phyloP scores from a whole-genome alignment of 2,113 vertebrate genomes.

The Haliaeetus leucogaster region DNA sequence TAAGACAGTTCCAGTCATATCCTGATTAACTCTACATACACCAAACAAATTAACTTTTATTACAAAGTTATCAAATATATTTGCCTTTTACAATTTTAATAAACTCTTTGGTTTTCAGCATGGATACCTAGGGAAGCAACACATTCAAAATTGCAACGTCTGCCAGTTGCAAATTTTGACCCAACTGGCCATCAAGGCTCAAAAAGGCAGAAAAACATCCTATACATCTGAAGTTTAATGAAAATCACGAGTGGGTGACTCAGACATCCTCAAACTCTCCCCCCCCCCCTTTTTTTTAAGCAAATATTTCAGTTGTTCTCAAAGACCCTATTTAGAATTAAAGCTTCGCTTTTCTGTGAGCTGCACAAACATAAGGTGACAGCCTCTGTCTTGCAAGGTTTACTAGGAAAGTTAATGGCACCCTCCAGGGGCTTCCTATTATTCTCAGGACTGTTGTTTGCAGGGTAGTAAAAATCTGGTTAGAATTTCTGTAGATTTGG shows the following conservation, averaged over 20 bases:
- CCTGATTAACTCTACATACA: background rate
- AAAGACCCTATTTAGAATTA: background rate
- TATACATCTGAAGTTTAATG: background rate
- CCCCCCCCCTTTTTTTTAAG: background rate
- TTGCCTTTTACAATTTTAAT: background rate
- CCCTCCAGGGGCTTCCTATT: background rate
- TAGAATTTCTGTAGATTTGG: background rate
- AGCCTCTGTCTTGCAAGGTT: background rate
- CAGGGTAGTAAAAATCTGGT: background rate
- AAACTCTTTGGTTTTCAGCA: background rate
- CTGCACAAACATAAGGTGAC: background rate
- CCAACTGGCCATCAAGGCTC: background rate
- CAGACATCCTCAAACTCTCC: background rate
- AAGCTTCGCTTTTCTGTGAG: rapidly evolving
- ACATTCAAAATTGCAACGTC: background rate
- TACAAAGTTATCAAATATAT: background rate
- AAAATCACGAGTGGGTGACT: background rate
- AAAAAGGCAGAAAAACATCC: background rate
- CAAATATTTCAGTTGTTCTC: background rate
- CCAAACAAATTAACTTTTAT: background rate
- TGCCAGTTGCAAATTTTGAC: background rate
- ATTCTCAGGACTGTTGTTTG: background rate
- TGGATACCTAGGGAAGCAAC: background rate
- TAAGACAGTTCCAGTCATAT: background rate
- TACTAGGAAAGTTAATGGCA: background rate